A percentile compares a stretch with the other conserved stretches of the same genome.
These are phyloP conservation scores for Poeciliopsis gracilis DNA, from an alignment of 2,797 vertebrate genomes.

Conservation along the genomic window DNA sequence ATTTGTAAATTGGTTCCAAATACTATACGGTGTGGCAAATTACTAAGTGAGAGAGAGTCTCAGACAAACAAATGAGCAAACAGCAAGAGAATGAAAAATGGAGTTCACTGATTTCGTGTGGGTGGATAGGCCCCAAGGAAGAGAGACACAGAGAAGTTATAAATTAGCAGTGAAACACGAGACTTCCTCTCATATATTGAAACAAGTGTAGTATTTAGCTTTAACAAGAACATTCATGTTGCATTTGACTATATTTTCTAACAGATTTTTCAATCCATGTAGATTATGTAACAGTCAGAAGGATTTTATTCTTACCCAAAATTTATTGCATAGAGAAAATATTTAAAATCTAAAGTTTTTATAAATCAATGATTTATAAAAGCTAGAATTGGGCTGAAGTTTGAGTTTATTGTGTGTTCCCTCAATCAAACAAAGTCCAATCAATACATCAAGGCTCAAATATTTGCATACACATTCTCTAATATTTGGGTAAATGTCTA, in stretches of 20 bases:
- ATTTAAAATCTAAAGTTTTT: neutral
- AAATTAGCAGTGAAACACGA: slow-evolving; percentile 11
- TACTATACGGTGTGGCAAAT: slow-evolving; percentile 9
- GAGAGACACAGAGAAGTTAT: slow-evolving; percentile 21
- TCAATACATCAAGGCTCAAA: neutral
- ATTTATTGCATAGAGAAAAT: neutral
- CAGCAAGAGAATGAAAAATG: slow-evolving; percentile 12
- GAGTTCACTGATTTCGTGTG: slow-evolving; percentile 9
- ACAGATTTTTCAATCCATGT: neutral
- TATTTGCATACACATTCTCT: neutral
- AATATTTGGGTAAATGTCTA: neutral
- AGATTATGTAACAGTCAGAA: neutral
- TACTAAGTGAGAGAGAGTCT: neutral
- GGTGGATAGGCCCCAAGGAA: slow-evolving; percentile 2
- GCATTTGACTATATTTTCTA: slow-evolving; percentile 1
- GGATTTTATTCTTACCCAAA: neutral
- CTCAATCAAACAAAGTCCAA: neutral
- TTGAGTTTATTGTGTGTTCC: neutral
- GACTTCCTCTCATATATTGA: slow-evolving; percentile 2
- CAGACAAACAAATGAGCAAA: slow-evolving; percentile 5
- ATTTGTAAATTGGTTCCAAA: slow-evolving; percentile 8
- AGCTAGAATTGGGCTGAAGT: neutral
- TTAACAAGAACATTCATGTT: neutral
- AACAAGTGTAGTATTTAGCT: slow-evolving; percentile 8
- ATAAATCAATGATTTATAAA: neutral